Percentiles rank a stretch among this genome's conserved stretches.
Evolutionary conservation across 2,888 invertebrate genomes (phyloP).

Genomic region (Hymenopus coronatus): DNA sequence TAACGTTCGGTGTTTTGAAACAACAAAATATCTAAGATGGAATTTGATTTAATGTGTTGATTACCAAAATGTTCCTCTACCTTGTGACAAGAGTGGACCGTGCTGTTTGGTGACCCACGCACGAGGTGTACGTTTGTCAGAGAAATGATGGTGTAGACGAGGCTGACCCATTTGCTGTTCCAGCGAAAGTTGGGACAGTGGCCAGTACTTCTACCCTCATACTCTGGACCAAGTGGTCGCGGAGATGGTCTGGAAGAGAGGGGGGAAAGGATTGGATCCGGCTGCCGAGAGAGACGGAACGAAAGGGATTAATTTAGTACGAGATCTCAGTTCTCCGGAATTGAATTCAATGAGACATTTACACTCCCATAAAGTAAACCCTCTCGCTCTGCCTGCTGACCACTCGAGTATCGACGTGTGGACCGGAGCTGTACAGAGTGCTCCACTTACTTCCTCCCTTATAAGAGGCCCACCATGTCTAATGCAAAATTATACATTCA

Average conservation of each 20-base stretch:
- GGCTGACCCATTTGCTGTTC: background rate
- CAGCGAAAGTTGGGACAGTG: background rate
- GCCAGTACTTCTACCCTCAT: background rate
- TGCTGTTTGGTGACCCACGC: too few relatives aligned
- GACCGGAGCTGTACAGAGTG: background rate
- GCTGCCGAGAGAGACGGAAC: background rate
- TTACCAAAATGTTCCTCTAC: too few relatives aligned
- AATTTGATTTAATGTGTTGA: too few relatives aligned
- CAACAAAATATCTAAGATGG: too few relatives aligned
- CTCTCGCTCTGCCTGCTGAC: constrained; percentile 8
- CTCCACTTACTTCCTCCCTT: background rate
- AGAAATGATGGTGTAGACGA: background rate
- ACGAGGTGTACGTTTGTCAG: background rate
- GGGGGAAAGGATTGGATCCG: background rate
- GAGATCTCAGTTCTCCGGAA: constrained; percentile 24
- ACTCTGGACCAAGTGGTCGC: background rate
- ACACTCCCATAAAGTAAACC: constrained; percentile 29
- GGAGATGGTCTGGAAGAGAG: background rate
- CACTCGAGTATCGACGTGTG: constrained; percentile 20
- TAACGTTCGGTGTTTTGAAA: too few relatives aligned
- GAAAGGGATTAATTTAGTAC: constrained; percentile 29
- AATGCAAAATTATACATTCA: too few relatives aligned
- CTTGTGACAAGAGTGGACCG: too few relatives aligned
- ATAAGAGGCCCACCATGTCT: too few relatives aligned
- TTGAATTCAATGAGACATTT: constrained; percentile 29